A percentile compares a stretch with the other conserved stretches of the same genome.
Evolutionary conservation across 2,888 invertebrate species (phyloP).

Genomic region (Matsumyia berberina): DNA sequence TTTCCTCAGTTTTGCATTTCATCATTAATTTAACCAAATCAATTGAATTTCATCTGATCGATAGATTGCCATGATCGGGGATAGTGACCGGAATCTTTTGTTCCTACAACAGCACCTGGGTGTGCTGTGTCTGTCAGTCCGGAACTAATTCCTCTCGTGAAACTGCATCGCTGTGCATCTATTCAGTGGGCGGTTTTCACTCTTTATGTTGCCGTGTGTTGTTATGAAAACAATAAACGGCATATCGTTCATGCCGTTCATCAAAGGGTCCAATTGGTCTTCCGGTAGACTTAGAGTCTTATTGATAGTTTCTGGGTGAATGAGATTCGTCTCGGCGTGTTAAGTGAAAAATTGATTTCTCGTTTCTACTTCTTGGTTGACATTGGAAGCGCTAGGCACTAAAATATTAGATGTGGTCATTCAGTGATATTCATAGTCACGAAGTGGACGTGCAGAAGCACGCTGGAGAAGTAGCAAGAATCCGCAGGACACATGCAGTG

Average conservation of each 20-base stretch:
- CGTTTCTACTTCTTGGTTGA: background rate
- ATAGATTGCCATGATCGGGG: no score
- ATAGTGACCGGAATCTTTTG: conserved; percentile 23
- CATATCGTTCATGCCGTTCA: background rate
- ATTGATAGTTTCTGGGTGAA: background rate
- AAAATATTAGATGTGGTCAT: background rate
- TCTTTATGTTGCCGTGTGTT: conserved; percentile 9
- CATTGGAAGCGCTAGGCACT: conserved; percentile 2
- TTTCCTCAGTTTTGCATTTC: background rate
- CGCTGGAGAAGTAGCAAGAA: no score
- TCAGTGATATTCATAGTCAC: no score
- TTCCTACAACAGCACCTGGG: conserved; percentile 14
- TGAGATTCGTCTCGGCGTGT: conserved; percentile 30
- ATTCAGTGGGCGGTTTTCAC: conserved; percentile 7
- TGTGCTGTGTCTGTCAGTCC: background rate
- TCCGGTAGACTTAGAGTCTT: background rate
- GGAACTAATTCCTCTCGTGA: conserved; percentile 38
- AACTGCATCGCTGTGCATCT: no score
- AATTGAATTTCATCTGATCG: no score
- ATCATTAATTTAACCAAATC: conserved; percentile 27
- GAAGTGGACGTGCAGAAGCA: no score
- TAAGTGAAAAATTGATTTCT: conserved; percentile 43
- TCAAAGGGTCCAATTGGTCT: conserved; percentile 21
- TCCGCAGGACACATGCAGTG: no score
- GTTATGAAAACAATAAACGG: conserved; percentile 37